Conservation (phyloP, 2,113 vertebrate species). For the Leucopsar rothschildi region DNA sequence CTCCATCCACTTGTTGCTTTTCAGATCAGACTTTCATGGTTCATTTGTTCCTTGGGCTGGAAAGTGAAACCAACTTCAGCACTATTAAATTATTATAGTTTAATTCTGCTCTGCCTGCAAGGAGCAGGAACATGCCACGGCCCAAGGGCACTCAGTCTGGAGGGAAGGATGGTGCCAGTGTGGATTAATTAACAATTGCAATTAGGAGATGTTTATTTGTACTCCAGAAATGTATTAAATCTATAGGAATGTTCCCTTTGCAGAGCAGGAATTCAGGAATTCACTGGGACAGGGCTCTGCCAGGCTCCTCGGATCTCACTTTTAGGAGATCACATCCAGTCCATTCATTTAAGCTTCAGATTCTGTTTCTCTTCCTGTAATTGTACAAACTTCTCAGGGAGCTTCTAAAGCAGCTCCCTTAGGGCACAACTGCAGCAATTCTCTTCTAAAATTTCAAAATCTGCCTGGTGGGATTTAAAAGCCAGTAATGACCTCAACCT, state of each 20-base stretch:
- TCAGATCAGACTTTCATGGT: background rate
- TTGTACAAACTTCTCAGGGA: background rate
- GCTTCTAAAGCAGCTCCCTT: background rate
- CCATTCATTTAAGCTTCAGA: background rate
- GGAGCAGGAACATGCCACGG: background rate
- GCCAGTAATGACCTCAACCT: background rate
- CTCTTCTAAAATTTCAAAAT: background rate
- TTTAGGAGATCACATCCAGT: background rate
- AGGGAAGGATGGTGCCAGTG: rapidly evolving
- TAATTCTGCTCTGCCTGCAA: background rate
- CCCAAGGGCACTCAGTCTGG: background rate
- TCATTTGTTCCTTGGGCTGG: background rate
- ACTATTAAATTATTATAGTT: background rate
- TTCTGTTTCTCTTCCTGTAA: no score
- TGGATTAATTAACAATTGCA: background rate
- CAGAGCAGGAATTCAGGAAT: background rate
- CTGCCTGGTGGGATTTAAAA: background rate
- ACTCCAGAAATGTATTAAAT: rapidly evolving
- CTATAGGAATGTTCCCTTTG: rapidly evolving
- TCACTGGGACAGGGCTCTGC: background rate
- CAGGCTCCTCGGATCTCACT: background rate
- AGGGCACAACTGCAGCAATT: background rate
- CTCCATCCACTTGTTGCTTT: background rate
- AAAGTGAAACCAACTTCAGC: background rate
- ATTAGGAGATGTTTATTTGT: background rate